phyloP scores from a whole-genome alignment of 2,113 vertebrate species.

The Micronycteris hirsuta region DNA sequence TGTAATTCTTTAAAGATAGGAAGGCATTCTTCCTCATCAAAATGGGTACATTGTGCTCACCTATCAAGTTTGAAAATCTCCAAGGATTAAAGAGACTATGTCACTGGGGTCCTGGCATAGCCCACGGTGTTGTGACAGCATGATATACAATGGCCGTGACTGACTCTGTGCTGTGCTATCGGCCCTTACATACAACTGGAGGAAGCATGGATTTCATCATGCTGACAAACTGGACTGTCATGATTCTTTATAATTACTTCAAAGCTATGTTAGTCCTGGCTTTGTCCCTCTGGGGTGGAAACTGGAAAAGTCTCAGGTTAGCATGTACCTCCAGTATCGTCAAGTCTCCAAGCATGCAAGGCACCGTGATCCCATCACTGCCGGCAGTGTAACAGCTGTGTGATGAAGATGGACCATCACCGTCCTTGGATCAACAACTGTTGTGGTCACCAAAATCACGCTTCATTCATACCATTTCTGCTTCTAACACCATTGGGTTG shows the following conservation, averaged over 20 bases:
- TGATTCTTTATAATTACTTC: conserved; percentile 99
- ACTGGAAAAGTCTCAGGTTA: conserved; percentile 90
- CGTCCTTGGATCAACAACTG: conserved; percentile 99
- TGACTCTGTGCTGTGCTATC: conserved; percentile 96
- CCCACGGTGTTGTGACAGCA: conserved; percentile 91
- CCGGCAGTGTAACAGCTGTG: conserved; percentile 98
- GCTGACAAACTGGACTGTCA: conserved; percentile 96
- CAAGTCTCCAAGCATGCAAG: conserved; percentile 93
- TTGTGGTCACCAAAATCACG: conserved; percentile 95
- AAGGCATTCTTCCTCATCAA: conserved; percentile 50
- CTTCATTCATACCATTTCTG: conserved; percentile 96
- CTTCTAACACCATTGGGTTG: conserved; percentile 94
- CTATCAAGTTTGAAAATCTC: conserved; percentile 90
- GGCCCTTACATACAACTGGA: conserved; percentile 93
- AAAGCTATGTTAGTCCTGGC: conserved; percentile 96
- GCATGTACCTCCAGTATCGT: conserved; percentile 93
- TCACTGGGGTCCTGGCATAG: conserved; percentile 96
- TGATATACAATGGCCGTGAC: conserved; percentile 92
- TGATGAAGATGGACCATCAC: conserved; percentile 99
- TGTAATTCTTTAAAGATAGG: conserved; percentile 42
- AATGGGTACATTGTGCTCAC: conserved; percentile 86
- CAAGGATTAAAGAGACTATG: conserved; percentile 88
- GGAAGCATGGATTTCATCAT: conserved; percentile 97
- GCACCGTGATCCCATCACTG: conserved; percentile 97
- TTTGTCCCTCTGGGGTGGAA: conserved; percentile 93